Evolutionary conservation across 2,113 vertebrate species (phyloP), one percentile per base, ranked within the genome.

Genomic region (Apodemus sylvaticus): DNA sequence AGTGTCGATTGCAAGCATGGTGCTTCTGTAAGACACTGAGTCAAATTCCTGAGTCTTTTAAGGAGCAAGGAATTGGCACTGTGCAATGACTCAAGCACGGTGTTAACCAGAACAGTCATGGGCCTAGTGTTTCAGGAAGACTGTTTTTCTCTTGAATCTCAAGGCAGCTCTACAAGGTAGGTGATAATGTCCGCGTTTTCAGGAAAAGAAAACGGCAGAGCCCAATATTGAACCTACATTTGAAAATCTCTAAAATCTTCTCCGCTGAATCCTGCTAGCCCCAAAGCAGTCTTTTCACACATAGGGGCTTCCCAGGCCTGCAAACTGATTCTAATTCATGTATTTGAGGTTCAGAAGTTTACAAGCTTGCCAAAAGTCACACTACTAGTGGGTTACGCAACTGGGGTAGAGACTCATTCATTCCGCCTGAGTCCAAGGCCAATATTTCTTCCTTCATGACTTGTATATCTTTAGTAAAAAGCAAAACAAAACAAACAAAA

Each of bases 401-500:
- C 39, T 39, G 86, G n/a, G 77, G 68, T 64, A 92, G 86, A 83
- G 94, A 82, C 90, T 94, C 88, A 82, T 94, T 97, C 88, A 82
- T 94, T 94, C 91, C 88, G 36, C 89, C 78, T 11, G 36, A 86
- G 55, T 71, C 86, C 81, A 89, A 86, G 94, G 77, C 58, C 26
- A 83, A 94, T 78, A 85, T 90, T 92, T 93, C 73, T 92, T 86
- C 90, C 92, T 97, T 96, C 93, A 82, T 95, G 95, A 77, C 60
- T 93, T 96, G 81, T 92, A 77, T 96, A 96, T 93, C 94, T 94
- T 96, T 73, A 93, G 86, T 92, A 92, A 96, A 95, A 89, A 95
- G 29, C 62, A 29, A 66, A 66, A 12, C 26, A 66, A 66, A 66
- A 66, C 9, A 29, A 26, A 68, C 64, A 68, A 68, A 34, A 68